A percentile compares a stretch with the other conserved stretches of the same genome.
These are phyloP conservation scores for Corythaixoides concolor DNA, from an alignment of 2,113 vertebrate genomes.

Conservation along the genomic window DNA sequence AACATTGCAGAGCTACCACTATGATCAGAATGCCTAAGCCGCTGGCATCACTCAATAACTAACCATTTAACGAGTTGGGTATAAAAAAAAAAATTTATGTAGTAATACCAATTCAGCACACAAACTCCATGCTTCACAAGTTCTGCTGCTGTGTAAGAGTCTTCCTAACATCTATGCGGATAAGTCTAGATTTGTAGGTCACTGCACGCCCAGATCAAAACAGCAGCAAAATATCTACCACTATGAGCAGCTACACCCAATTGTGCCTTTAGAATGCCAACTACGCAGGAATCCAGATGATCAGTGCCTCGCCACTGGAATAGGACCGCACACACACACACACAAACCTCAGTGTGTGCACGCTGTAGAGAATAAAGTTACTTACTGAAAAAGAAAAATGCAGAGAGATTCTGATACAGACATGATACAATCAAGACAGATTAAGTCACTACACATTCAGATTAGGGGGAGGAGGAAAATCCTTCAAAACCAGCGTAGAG, in stretches of 20 bases:
- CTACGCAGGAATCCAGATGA: background rate
- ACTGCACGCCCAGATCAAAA: constrained; percentile 58
- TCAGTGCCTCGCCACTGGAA: background rate
- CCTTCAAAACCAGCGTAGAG: background rate
- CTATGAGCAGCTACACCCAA: constrained; percentile 66
- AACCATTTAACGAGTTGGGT: constrained; percentile 48
- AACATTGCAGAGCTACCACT: constrained; percentile 19
- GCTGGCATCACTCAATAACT: constrained; percentile 32
- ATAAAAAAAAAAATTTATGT: constrained; percentile 49
- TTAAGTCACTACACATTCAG: constrained; percentile 23
- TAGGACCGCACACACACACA: background rate
- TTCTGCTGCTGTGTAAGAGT: constrained; percentile 60
- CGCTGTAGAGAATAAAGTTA: background rate
- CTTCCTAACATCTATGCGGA: constrained; percentile 27
- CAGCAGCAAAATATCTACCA: constrained; percentile 64
- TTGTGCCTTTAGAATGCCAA: constrained; percentile 74
- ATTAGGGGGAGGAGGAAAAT: background rate
- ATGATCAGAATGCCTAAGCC: constrained; percentile 9
- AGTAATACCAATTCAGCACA: constrained; percentile 56
- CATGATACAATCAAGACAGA: background rate
- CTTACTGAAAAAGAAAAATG: background rate
- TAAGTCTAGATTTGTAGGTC: constrained; percentile 8
- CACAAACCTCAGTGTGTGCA: background rate
- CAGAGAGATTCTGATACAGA: background rate
- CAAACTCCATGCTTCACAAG: constrained; percentile 61